Base-by-base conservation (phyloP, 2,888 invertebrate genomes). In the Macroteleia sp. region DNA sequence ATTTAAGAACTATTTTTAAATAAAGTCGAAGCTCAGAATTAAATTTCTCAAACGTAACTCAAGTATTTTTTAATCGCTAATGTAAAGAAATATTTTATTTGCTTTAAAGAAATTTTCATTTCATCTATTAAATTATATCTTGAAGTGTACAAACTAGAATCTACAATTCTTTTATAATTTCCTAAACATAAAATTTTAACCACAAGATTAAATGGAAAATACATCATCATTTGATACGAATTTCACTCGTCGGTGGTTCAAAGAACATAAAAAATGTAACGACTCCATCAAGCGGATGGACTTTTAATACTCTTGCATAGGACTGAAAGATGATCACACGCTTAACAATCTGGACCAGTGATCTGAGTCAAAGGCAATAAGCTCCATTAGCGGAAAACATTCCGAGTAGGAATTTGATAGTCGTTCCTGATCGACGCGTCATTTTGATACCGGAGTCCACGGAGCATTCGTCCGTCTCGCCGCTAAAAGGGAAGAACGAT, bases 401-500 rank as follows among this genome's bases (percentile, higher is more conserved):
- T 77, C 48, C 56, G 44, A 12, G 50, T 19, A 20, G 19, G 48
- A 67, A 46, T 74, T 76, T 66, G 56, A 71, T 62, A 52, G 62
- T 64, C 48, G 30, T 50, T 41, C 54, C 39, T 69, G 52, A 57
- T 66, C 50, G 57, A 77, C 75, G 67, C 71, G 44, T 73, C 48
- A 64, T 67, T 52, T 52, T 28, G 66, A 70, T 52, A 61, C 36
- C 41, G 28, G n/a, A 39, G 22, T 44, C 42, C 2, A 32, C 9
- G 9, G 25, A 25, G 30, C n/a, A 20, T 34, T 56, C 32, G 36
- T 36, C 30, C 54, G 42, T 32, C 70, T 61, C 73, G 39, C 62
- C 46, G 69, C 77, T 80, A 71, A 81, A 83, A 82, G 48, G 73
- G 80, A 80, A 78, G 69, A 79, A 69, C 64, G 62, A 67, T 52